Percentiles rank a stretch among this genome's conserved stretches.
phyloP scores from a whole-genome alignment of 2,113 vertebrate species.

The Nycticryphes semicollaris region DNA sequence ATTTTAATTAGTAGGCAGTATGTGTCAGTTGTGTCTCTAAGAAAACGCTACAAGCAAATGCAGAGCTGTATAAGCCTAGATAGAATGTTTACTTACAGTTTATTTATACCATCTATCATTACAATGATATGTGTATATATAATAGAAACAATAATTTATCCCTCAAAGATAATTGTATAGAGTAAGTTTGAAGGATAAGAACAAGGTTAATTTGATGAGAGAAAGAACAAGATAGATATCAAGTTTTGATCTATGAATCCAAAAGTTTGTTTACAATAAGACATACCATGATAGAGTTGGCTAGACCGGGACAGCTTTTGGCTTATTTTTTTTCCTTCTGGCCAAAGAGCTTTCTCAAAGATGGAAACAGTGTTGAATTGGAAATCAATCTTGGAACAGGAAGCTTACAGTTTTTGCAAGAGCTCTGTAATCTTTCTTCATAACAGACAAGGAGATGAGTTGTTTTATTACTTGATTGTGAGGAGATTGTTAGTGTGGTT shows the following conservation, averaged over 20 bases:
- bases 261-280: neutral
- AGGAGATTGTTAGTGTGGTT: neutral
- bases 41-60: neutral
- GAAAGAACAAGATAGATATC: neutral
- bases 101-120: neutral
- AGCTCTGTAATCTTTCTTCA: neutral
- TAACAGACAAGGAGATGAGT: neutral
- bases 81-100: neutral
- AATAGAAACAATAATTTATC: neutral
- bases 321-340: neutral
- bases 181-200: neutral
- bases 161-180: neutral
- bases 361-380: neutral
- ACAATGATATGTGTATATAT: neutral
- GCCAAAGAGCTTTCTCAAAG: neutral
- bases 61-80: neutral
- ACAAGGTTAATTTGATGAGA: neutral
- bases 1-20: neutral
- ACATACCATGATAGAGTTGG: neutral
- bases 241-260: neutral
- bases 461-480: neutral
- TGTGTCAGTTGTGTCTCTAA: neutral
- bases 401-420: neutral
- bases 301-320: neutral
- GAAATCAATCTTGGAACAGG: neutral